Percentiles rank a stretch among this genome's conserved stretches.
Conservation (phyloP, 30 jellyfish, hydroid and myxozoan species). For the Rhopilema esculentum region DNA sequence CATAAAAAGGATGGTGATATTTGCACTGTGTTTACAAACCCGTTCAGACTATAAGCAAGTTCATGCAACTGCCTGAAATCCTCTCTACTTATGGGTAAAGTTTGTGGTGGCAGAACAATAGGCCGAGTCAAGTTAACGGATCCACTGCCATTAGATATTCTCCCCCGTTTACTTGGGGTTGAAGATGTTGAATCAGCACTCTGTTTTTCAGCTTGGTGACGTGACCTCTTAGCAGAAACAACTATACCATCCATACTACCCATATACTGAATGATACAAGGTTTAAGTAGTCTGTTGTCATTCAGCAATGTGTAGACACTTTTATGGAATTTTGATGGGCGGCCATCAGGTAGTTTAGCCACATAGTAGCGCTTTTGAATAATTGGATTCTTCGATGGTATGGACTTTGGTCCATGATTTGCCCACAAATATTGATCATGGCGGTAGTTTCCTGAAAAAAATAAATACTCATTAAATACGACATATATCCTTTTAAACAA, state of each 20-base stretch:
- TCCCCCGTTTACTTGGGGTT: conserved; percentile 13
- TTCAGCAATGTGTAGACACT: conserved; percentile 70
- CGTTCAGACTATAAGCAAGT: conserved; percentile 72
- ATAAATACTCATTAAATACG: not conserved
- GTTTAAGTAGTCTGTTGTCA: conserved; percentile 79
- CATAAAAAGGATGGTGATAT: conserved; percentile 74
- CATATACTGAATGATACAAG: conserved; percentile 82
- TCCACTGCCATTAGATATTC: conserved; percentile 1
- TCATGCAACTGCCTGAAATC: conserved; percentile 81
- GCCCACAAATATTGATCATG: conserved; percentile 86
- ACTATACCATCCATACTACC: conserved; percentile 77
- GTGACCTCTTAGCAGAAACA: conserved; percentile 31
- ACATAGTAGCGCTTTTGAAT: conserved; percentile 85
- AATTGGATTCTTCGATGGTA: conserved; percentile 83
- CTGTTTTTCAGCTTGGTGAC: conserved; percentile 1
- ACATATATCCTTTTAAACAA: no score
- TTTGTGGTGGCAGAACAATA: conserved; percentile 27
- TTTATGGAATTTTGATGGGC: conserved; percentile 87
- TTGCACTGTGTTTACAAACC: conserved; percentile 64
- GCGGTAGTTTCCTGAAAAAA: conserved; percentile 49
- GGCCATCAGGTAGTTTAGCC: conserved; percentile 86
- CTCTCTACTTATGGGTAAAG: conserved; percentile 54
- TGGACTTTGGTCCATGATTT: conserved; percentile 91
- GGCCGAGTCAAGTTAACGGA: conserved; percentile 32
- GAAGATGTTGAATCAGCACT: not conserved